Conservation (phyloP, 2,888 invertebrate genomes). For the Xanthorhoe designata region DNA sequence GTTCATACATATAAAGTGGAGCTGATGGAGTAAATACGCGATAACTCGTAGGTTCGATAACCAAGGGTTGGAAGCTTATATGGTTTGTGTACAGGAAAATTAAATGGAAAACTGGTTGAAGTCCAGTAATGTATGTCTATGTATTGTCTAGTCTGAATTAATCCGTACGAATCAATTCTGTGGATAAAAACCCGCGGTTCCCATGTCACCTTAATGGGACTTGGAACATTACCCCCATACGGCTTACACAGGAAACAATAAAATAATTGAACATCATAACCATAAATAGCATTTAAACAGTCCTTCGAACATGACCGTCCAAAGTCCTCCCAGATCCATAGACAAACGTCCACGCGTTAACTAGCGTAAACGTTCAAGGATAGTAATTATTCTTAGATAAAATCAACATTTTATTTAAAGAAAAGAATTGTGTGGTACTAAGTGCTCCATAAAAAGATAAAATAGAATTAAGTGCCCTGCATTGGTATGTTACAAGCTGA, state of each 20-base stretch:
- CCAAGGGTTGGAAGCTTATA: too few species aligned
- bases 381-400: too few species aligned
- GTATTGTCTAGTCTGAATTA: not conserved
- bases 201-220: not conserved
- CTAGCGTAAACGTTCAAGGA: conserved; percentile 5
- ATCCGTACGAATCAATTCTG: not conserved
- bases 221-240: not conserved
- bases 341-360: conserved; percentile 1
- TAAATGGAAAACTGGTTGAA: not conserved
- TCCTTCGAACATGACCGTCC: conserved; percentile 40
- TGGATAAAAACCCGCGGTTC: not conserved
- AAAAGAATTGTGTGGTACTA: too few species aligned
- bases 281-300: conserved; percentile 37
- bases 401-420: too few species aligned
- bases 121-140: not conserved
- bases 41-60: too few species aligned
- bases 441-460: too few species aligned
- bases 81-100: too few species aligned
- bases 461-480: too few species aligned
- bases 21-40: too few species aligned
- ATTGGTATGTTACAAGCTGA: too few species aligned
- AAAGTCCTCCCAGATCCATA: conserved; percentile 12
- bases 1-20: not conserved
- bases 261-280: conserved; percentile 23
- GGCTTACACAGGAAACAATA: conserved; percentile 18